These are phyloP conservation scores for Antennarius maculatus DNA, from an alignment of 2,797 vertebrate species.

Conservation along the genomic window DNA sequence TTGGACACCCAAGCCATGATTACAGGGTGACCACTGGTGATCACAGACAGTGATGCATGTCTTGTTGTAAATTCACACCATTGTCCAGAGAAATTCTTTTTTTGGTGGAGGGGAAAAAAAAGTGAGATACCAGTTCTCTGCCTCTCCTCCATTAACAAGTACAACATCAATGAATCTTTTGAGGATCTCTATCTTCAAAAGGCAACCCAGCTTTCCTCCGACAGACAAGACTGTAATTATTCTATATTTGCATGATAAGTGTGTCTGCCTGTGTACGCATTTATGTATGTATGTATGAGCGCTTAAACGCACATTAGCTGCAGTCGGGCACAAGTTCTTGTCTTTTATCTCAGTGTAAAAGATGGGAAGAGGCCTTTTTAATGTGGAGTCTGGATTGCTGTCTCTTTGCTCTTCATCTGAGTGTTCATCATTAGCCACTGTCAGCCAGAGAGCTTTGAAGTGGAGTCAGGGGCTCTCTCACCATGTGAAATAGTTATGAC, in stretches of 20 bases:
- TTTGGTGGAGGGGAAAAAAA: slow-evolving; percentile 22
- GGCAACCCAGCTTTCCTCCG: slow-evolving; percentile 50
- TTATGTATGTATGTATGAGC: slow-evolving; percentile 73
- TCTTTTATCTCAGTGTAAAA: slow-evolving; percentile 71
- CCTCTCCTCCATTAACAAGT: slow-evolving; percentile 60
- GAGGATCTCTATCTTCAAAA: slow-evolving; percentile 76
- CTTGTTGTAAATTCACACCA: slow-evolving; percentile 18
- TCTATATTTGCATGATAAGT: slow-evolving; percentile 79
- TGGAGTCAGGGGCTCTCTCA: slow-evolving; percentile 68
- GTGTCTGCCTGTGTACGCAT: slow-evolving; percentile 69
- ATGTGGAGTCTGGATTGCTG: slow-evolving; percentile 68
- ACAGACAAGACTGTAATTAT: slow-evolving; percentile 77
- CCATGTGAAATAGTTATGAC: slow-evolving; percentile 65
- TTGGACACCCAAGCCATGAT: not conserved
- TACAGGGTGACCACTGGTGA: not conserved
- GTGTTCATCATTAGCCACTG: slow-evolving; percentile 79
- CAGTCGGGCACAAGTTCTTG: slow-evolving; percentile 48
- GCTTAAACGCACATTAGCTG: slow-evolving; percentile 76
- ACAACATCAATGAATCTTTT: slow-evolving; percentile 74
- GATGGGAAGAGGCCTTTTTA: slow-evolving; percentile 67
- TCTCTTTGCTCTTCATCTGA: slow-evolving; percentile 77
- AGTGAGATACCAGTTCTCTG: slow-evolving; percentile 38
- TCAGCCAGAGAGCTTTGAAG: slow-evolving; percentile 75
- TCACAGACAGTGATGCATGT: not conserved
- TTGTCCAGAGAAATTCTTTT: slow-evolving; percentile 21